Conservation (phyloP, 2,797 vertebrate genomes). For the Hirundo rustica region DNA sequence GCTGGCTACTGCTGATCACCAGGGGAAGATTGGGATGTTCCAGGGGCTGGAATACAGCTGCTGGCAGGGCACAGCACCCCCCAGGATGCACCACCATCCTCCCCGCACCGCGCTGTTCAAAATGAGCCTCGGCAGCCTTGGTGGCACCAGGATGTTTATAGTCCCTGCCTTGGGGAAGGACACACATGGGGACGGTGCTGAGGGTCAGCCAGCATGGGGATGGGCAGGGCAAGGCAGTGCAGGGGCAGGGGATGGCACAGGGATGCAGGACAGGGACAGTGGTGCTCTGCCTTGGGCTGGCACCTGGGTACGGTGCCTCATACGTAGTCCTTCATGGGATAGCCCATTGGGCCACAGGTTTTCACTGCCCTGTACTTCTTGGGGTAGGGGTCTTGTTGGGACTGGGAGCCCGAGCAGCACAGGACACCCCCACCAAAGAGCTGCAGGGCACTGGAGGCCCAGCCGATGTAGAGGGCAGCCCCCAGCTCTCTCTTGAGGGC, state of each 20-base stretch:
- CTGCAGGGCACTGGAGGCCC: slow-evolving; percentile 81
- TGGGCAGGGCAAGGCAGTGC: background rate
- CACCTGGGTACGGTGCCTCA: slow-evolving; percentile 31
- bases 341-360: slow-evolving; percentile 65
- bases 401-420: slow-evolving; percentile 74
- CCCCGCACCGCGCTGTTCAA: rapidly evolving
- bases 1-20: background rate
- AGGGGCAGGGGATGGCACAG: rapidly evolving
- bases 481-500: slow-evolving; percentile 87
- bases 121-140: background rate
- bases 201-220: background rate
- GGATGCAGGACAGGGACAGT: rapidly evolving
- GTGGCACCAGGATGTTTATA: slow-evolving; percentile 57
- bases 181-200: rapidly evolving
- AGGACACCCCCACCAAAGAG: slow-evolving; percentile 79
- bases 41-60: background rate
- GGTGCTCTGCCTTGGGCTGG: background rate
- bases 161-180: background rate
- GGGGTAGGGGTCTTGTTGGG: slow-evolving; percentile 49
- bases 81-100: background rate
- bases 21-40: rapidly evolving
- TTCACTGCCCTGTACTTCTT: slow-evolving; percentile 72
- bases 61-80: background rate
- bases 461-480: slow-evolving; percentile 85
- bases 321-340: slow-evolving; percentile 86